Percentiles rank a stretch among this genome's conserved stretches.
These are phyloP conservation scores for Ceraclea dissimilis DNA, from an alignment of 2,888 invertebrate species.

Conservation along the genomic window DNA sequence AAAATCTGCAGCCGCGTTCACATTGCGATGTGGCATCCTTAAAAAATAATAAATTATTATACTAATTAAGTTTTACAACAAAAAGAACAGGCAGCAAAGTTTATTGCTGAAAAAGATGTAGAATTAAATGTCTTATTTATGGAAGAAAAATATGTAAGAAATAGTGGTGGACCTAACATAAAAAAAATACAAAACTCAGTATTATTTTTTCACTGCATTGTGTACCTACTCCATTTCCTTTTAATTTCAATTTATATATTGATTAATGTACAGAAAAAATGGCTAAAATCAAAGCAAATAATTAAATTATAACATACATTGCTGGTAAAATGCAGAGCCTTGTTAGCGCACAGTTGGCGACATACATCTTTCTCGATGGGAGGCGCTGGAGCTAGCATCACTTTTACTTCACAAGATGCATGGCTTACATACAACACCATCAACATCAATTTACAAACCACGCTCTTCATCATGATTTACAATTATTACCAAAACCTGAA, in stretches of 20 bases:
- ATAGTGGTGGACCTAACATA: no score
- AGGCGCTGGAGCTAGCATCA: conserved; percentile 1
- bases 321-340: conserved; percentile 9
- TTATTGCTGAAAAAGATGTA: no score
- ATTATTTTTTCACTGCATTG: no score
- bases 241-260: no score
- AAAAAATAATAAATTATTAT: neutral
- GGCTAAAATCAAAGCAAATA: no score
- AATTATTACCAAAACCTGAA: neutral
- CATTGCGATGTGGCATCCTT: conserved; percentile 26
- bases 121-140: neutral
- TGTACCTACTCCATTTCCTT: no score
- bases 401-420: neutral
- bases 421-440: neutral
- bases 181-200: no score
- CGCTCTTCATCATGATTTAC: neutral
- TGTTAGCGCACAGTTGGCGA: conserved; percentile 14
- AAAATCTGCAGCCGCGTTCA: conserved; percentile 36
- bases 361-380: conserved; percentile 16
- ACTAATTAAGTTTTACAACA: neutral
- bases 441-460: neutral
- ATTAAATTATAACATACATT: conserved; percentile 8
- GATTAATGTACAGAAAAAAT: no score
- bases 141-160: no score
- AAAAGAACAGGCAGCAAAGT: neutral